Conservation (phyloP, 2,888 invertebrate species). For the Antheraea yamamai region DNA sequence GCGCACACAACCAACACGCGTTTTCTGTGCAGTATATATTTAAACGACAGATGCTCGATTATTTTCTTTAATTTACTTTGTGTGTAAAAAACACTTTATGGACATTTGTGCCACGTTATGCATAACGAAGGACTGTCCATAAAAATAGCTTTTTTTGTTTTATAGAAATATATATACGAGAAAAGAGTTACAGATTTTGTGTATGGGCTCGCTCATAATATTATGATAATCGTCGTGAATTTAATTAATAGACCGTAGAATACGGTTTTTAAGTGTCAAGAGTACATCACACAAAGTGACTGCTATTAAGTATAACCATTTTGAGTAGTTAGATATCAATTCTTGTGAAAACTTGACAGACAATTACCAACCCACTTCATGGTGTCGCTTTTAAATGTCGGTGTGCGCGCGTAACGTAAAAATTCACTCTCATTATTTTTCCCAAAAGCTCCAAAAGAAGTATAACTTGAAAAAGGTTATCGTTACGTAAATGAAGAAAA, state of each 20-base stretch:
- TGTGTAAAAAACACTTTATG: neutral
- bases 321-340: too few relatives aligned
- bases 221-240: neutral
- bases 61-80: neutral
- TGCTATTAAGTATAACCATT: too few relatives aligned
- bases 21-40: conserved; percentile 60
- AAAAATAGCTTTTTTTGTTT: neutral
- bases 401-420: too few relatives aligned
- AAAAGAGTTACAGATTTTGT: neutral
- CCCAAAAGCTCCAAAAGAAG: too few relatives aligned
- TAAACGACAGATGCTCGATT: conserved; percentile 28
- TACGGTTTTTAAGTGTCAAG: too few relatives aligned
- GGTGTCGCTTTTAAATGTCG: too few relatives aligned
- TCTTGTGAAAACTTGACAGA: too few relatives aligned
- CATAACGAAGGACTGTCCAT: neutral
- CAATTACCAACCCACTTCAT: too few relatives aligned
- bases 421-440: too few relatives aligned
- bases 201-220: neutral
- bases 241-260: too few relatives aligned
- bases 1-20: conserved; percentile 81
- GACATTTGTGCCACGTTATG: neutral
- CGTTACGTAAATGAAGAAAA: neutral
- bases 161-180: neutral
- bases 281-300: too few relatives aligned
- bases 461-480: too few relatives aligned